phyloP scores from a whole-genome alignment of 2,888 invertebrate genomes.

The Steromphala cineraria region DNA sequence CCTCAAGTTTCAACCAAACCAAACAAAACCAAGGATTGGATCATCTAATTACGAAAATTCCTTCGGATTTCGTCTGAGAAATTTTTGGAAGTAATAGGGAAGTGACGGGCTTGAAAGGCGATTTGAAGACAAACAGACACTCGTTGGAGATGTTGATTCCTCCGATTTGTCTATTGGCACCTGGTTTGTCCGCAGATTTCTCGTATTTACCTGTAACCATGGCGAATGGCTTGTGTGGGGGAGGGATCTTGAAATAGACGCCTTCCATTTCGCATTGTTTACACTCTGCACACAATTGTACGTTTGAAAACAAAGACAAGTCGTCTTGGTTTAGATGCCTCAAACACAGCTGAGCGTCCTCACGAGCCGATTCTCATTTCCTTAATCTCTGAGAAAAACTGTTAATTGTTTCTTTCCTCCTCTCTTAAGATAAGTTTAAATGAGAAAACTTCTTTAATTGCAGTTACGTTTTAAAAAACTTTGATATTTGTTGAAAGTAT shows the following conservation, averaged over 20 bases:
- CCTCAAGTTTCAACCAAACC: too few relatives aligned
- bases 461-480: too few relatives aligned
- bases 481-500: too few relatives aligned
- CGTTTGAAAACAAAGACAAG: slow-evolving; percentile 16
- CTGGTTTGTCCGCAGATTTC: slow-evolving; percentile 16
- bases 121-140: slow-evolving; percentile 11
- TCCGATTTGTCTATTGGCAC: slow-evolving; percentile 6
- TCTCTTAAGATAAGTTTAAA: too few relatives aligned
- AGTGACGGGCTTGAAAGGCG: slow-evolving; percentile 11
- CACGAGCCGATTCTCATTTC: too few relatives aligned
- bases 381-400: too few relatives aligned
- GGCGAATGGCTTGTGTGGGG: background rate
- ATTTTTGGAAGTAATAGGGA: background rate
- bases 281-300: background rate
- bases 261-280: background rate
- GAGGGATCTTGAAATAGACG: slow-evolving; percentile 2
- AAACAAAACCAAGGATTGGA: background rate
- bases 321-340: background rate
- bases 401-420: too few relatives aligned
- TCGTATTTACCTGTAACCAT: slow-evolving; percentile 18
- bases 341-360: background rate
- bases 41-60: slow-evolving; percentile 19
- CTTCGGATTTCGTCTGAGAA: slow-evolving; percentile 3
- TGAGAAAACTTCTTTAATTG: too few relatives aligned
- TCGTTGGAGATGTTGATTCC: slow-evolving; percentile 1